Evolutionary conservation across 2,888 invertebrate genomes (phyloP).

Genomic region (Chironomus riparius): DNA sequence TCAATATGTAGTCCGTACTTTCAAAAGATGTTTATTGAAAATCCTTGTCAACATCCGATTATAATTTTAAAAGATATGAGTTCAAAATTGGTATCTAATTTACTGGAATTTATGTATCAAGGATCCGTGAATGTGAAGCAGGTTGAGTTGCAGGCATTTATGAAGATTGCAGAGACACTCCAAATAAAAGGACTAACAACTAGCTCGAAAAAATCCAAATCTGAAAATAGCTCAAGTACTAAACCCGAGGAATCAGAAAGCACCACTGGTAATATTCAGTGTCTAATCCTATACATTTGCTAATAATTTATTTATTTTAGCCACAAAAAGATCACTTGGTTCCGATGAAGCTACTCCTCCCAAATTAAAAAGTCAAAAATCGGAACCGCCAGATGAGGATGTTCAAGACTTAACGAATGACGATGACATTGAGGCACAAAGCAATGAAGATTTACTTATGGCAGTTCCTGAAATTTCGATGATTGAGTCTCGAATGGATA

Average conservation of each 20-base stretch:
- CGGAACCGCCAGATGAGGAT: not conserved
- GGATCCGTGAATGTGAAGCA: constrained; percentile 48
- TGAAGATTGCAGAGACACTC: constrained; percentile 44
- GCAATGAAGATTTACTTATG: constrained; percentile 40
- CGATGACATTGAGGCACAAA: constrained; percentile 1
- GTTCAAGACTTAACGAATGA: not conserved
- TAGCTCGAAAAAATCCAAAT: not conserved
- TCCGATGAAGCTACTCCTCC: not conserved
- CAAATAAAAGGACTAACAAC: constrained; percentile 43
- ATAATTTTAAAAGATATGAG: constrained; percentile 51
- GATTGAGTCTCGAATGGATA: constrained; percentile 39
- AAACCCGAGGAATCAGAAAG: not conserved
- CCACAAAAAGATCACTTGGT: not conserved
- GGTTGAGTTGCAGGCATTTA: constrained; percentile 42
- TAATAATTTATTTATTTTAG: not conserved
- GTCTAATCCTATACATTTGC: not conserved
- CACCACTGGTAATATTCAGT: not conserved
- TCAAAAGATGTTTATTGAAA: constrained; percentile 43
- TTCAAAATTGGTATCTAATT: constrained; percentile 54
- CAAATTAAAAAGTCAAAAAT: not conserved
- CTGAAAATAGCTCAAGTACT: not conserved
- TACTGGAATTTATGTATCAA: constrained; percentile 52
- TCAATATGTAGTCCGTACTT: constrained; percentile 48
- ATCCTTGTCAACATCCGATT: constrained; percentile 44
- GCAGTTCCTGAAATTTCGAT: constrained; percentile 41